A percentile compares a stretch with the other conserved stretches of the same genome.
phyloP scores from a whole-genome alignment of 2,888 invertebrate species.

The Andrena hattorfiana region DNA sequence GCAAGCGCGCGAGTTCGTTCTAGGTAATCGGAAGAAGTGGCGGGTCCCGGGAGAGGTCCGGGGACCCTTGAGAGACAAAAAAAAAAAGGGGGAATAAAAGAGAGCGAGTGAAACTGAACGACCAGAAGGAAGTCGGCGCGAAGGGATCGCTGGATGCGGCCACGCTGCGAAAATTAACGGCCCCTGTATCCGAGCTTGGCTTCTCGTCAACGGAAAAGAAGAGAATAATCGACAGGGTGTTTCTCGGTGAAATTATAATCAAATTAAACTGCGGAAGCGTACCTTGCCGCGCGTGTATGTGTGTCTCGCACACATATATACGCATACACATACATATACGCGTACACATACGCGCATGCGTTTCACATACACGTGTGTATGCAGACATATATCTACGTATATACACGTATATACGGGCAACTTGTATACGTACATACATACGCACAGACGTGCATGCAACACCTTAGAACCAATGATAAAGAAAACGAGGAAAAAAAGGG shows the following conservation, averaged over 20 bases:
- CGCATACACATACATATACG: constrained; percentile 50
- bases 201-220: not conserved
- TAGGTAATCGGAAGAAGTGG: not conserved
- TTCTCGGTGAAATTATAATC: not conserved
- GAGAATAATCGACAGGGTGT: not conserved
- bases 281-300: constrained; percentile 60
- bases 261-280: constrained; percentile 34
- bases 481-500: not conserved
- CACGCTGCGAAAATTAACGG: not conserved
- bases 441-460: constrained; percentile 69
- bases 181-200: not conserved
- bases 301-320: constrained; percentile 54
- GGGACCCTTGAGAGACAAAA: not conserved
- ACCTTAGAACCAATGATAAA: constrained; percentile 48
- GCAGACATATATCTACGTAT: constrained; percentile 53
- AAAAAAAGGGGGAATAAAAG: not conserved
- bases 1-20: constrained; percentile 38
- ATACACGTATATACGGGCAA: constrained; percentile 56
- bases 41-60: too few species aligned
- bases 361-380: constrained; percentile 53
- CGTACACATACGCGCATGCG: constrained; percentile 44
- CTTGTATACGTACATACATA: constrained; percentile 59
- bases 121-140: too few species aligned
- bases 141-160: too few species aligned
- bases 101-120: not conserved